Conservation (phyloP, 2,888 invertebrate genomes). For the Dascillus cervinus region DNA sequence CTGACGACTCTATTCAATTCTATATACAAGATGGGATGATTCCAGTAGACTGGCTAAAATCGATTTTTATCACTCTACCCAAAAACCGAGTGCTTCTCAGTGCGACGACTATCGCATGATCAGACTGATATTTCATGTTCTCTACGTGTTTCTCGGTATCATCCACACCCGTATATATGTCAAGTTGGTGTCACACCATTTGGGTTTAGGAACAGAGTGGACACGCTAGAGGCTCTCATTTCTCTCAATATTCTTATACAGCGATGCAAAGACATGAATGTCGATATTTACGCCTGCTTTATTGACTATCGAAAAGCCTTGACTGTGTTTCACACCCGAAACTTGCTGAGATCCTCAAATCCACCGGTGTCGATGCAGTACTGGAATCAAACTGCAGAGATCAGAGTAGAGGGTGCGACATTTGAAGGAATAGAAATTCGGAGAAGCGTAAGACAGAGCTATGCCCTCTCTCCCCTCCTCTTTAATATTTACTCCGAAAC, state of each 20-base stretch:
- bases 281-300: constrained; percentile 8
- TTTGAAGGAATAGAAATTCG: too few species aligned
- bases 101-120: constrained; percentile 16
- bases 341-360: too few species aligned
- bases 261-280: constrained; percentile 10
- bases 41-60: constrained; percentile 5
- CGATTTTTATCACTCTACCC: constrained; percentile 9
- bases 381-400: too few species aligned
- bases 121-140: constrained; percentile 16
- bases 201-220: constrained; percentile 16
- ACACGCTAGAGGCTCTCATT: constrained; percentile 16
- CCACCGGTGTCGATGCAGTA: too few species aligned
- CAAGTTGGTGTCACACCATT: constrained; percentile 17
- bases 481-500: too few species aligned
- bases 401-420: too few species aligned
- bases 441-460: too few species aligned
- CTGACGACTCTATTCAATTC: too few species aligned
- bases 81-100: constrained; percentile 13
- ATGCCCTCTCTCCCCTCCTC: too few species aligned
- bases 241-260: constrained; percentile 11
- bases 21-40: constrained; percentile 8
- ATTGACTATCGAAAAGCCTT: constrained; percentile 15
- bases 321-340: constrained; percentile 14
- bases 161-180: constrained; percentile 13
- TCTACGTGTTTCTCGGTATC: constrained; percentile 17